phyloP scores from a whole-genome alignment of 2,888 invertebrate genomes.

The Argyra leucocephala region DNA sequence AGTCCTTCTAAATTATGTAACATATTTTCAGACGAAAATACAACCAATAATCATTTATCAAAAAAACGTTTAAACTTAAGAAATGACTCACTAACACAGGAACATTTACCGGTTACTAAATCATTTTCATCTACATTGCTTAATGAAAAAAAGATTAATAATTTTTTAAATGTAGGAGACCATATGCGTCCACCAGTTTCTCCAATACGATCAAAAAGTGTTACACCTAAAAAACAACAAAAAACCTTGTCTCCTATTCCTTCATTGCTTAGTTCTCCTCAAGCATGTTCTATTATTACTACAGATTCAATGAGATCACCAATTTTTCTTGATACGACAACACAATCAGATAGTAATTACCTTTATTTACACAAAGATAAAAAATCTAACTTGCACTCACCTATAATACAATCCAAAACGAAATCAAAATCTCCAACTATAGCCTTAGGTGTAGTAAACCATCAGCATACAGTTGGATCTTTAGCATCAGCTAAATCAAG shows the following conservation, averaged over 20 bases:
- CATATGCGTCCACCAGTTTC: background rate
- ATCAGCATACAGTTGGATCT: constrained; percentile 18
- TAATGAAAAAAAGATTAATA: background rate
- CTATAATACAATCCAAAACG: constrained; percentile 16
- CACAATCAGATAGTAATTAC: constrained; percentile 31
- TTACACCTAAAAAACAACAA: background rate
- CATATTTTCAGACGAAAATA: background rate
- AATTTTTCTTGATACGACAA: constrained; percentile 30
- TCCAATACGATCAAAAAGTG: constrained; percentile 4
- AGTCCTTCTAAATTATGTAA: background rate
- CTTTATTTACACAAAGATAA: constrained; percentile 15
- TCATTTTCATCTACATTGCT: background rate
- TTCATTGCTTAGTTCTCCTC: constrained; percentile 24
- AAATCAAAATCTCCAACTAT: constrained; percentile 31
- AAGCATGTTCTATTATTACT: constrained; percentile 15
- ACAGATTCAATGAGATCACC: constrained; percentile 29
- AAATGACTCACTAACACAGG: background rate
- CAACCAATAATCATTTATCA: background rate
- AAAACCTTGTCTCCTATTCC: background rate
- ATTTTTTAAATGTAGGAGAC: background rate
- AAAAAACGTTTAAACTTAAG: constrained; percentile 10
- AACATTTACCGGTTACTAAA: background rate
- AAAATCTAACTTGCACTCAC: constrained; percentile 12
- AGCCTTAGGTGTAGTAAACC: constrained; percentile 24
- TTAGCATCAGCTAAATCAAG: constrained; percentile 26